A percentile compares a stretch with the other conserved stretches of the same genome.
These are phyloP conservation scores for Nilaparvata lugens DNA, from an alignment of 1,140 invertebrate species.

Conservation along the genomic window DNA sequence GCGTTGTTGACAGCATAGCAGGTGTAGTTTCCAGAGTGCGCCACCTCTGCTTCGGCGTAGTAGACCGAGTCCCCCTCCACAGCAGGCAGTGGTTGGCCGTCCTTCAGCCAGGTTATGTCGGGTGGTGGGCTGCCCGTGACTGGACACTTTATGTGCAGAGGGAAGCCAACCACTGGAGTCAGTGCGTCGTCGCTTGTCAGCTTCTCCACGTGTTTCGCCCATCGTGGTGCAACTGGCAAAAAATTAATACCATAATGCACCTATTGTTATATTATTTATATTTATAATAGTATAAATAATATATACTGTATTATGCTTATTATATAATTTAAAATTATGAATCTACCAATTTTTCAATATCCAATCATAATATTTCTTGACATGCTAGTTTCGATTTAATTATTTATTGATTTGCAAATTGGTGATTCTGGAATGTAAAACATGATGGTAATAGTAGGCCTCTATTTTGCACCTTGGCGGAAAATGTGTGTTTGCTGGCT, in stretches of 20 bases:
- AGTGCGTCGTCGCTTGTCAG: not conserved
- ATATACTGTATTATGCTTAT: no score
- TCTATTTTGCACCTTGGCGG: no score
- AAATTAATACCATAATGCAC: not conserved
- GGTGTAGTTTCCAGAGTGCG: conserved; percentile 21
- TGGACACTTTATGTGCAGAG: conserved; percentile 20
- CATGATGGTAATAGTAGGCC: no score
- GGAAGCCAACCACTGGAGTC: conserved; percentile 16
- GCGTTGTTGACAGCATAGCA: conserved; percentile 21
- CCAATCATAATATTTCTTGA: no score
- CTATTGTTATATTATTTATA: not conserved
- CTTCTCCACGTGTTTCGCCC: conserved; percentile 2
- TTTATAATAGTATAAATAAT: no score
- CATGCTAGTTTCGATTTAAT: no score
- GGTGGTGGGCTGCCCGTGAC: conserved; percentile 16
- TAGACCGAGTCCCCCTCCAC: not conserved
- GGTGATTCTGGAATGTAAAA: no score
- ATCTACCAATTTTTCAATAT: no score
- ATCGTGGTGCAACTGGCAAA: conserved; percentile 20
- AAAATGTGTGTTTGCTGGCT: no score
- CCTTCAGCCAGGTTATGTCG: conserved; percentile 20
- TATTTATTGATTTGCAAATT: no score
- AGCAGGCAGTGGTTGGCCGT: conserved; percentile 4
- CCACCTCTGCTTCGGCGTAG: not conserved
- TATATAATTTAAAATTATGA: no score